phyloP scores from a whole-genome alignment of 2,888 invertebrate species.

The Physocephala rufipes region DNA sequence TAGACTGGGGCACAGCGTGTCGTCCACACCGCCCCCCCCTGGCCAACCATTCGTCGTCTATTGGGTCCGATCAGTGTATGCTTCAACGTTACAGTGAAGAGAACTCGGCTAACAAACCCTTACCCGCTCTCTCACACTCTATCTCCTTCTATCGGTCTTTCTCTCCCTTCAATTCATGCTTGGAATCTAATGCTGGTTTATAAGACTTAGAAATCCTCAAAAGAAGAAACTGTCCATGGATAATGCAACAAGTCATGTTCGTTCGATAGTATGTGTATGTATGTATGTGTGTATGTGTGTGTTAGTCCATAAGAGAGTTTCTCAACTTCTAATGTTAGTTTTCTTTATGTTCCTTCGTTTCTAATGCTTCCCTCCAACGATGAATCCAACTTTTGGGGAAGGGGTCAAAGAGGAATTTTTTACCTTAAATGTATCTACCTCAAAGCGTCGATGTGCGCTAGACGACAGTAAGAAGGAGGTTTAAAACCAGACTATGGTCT shows the following conservation, averaged over 20 bases:
- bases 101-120: slow-evolving; percentile 15
- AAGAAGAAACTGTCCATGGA: slow-evolving; percentile 23
- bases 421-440: no score
- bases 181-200: slow-evolving; percentile 18
- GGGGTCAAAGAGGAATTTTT: no score
- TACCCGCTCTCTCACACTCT: not conserved
- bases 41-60: no score
- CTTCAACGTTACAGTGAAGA: not conserved
- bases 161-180: not conserved
- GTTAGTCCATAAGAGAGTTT: not conserved
- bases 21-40: no score
- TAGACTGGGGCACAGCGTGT: slow-evolving; percentile 29
- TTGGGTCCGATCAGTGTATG: not conserved
- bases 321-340: slow-evolving; percentile 3
- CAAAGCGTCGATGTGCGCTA: no score
- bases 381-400: no score
- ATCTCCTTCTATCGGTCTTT: not conserved
- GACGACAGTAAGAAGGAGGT: no score
- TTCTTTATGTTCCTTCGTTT: no score
- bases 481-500: no score
- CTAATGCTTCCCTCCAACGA: no score
- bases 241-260: not conserved
- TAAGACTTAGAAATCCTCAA: slow-evolving; percentile 28
- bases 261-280: not conserved
- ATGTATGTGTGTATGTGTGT: slow-evolving; percentile 4